These are phyloP conservation scores for Dipodomys spectabilis DNA, from an alignment of 2,113 vertebrate genomes.

Conservation along the genomic window DNA sequence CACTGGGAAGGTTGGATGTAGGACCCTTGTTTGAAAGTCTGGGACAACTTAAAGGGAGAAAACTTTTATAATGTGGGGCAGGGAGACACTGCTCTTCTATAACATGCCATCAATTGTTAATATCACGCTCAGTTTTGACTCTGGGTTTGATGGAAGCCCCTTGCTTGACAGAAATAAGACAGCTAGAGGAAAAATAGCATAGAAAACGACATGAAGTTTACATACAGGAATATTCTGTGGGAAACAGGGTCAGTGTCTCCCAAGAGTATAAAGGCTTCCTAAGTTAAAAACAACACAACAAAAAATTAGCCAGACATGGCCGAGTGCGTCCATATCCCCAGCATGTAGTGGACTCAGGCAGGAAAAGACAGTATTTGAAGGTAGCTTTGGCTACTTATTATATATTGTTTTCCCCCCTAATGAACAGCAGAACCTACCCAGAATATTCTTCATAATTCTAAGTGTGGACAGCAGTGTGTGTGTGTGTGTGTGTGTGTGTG, in stretches of 20 bases:
- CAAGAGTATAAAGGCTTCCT: not conserved
- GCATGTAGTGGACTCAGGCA: no score
- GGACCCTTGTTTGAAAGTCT: not conserved
- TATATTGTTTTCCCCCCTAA: no score
- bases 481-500: no score
- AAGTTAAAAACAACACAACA: constrained; percentile 20
- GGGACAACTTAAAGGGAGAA: not conserved
- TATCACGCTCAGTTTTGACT: not conserved
- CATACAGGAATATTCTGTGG: not conserved
- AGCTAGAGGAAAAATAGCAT: not conserved
- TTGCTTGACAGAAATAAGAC: not conserved
- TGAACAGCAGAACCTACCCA: not conserved
- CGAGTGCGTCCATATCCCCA: no score
- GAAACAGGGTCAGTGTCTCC: not conserved
- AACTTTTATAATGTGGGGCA: not conserved
- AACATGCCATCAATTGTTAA: not conserved
- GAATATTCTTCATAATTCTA: not conserved
- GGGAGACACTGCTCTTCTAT: not conserved
- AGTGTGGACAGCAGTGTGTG: not conserved
- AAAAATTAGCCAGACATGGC: not conserved
- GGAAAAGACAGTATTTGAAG: no score
- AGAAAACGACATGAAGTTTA: not conserved
- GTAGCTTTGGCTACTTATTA: no score
- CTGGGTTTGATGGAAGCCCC: not conserved
- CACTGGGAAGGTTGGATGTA: not conserved